Evolutionary conservation across 1,140 invertebrate genomes (phyloP).

Genomic region (Drosophila carrolli): DNA sequence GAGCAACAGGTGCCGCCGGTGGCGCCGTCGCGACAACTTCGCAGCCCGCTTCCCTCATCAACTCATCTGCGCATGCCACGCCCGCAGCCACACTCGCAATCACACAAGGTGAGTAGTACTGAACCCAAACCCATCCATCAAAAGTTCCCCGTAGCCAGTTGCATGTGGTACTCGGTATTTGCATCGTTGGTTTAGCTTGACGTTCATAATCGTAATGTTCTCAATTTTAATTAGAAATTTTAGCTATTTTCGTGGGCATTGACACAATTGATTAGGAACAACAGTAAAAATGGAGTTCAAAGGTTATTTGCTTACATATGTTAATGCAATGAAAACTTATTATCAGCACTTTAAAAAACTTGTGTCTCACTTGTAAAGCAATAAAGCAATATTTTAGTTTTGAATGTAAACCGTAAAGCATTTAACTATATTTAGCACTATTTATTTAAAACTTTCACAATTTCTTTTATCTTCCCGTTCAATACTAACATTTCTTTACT

Average conservation of each 20-base stretch:
- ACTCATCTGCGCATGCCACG: conserved; percentile 68
- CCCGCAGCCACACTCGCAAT: conserved; percentile 83
- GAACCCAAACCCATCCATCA: background rate
- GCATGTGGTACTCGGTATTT: conserved; percentile 31
- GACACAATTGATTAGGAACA: conserved; percentile 71
- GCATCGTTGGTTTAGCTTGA: conserved; percentile 20
- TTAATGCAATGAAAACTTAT: conserved; percentile 3
- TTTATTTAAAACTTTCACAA: background rate
- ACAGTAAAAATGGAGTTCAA: conserved; percentile 37
- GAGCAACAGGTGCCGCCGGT: conserved; percentile 80
- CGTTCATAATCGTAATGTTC: conserved; percentile 41
- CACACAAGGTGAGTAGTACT: conserved; percentile 85
- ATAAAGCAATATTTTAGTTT: background rate
- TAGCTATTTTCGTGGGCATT: conserved; percentile 79
- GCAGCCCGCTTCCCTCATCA: conserved; percentile 61
- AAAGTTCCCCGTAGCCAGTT: conserved; percentile 1
- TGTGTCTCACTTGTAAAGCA: background rate
- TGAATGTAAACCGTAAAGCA: too few relatives aligned
- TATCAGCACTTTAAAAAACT: background rate
- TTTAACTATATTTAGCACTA: too few relatives aligned
- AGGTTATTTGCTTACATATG: conserved; percentile 49
- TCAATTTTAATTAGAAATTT: conserved; percentile 71
- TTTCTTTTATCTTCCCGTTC: background rate
- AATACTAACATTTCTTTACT: background rate
- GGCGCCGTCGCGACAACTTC: conserved; percentile 53